Base-by-base conservation (phyloP, 2,797 vertebrate genomes). In the Falco concolor region DNA sequence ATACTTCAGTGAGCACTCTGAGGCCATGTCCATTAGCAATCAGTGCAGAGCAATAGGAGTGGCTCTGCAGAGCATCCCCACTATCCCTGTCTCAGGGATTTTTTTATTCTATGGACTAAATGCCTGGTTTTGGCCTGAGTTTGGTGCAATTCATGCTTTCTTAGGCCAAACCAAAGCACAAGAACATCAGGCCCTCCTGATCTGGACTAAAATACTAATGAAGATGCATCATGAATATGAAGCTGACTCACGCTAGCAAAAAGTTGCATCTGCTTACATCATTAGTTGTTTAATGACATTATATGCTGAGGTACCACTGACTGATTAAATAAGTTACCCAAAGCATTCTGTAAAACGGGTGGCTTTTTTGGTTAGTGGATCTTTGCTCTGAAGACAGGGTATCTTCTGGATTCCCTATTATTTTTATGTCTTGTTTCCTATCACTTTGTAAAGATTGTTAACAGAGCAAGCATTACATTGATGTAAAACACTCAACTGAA, bases 1-100 rank as follows among this genome's bases (percentile, higher is more conserved):
- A 4, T 4, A 6, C 44, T 72, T 64, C 25, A 36, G 15, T n/a
- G 53, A 12, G 15, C 49, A 16, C 22, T 53, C 28, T 32, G 76
- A 74, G 34, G 30, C 40, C 2, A 0, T 5, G 7, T 27, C 68
- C 15, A 1, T 42, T 5, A 56, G 19, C 24, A 60, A 18, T 18
- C 40, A 15, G 18, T 13, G 9, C 36, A 64, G 28, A 52, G 49
- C n/a, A 27, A 6, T 18, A 32, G 10, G 4, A 60, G 32, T 7
- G 13, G 40, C 69, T 83, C 40, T 52, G 9, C 19, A 63, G 28
- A 77, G 19, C 22, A 45, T 13, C 7, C 15, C 34, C 40, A 5
- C 15, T 38, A 8, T 20, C 36, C 17, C 36, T 30, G 4, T 30
- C 40, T 20, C 38, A 6, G 30, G 52, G 9, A 8, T 36, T 53